Evolutionary conservation across 2,113 vertebrate genomes (phyloP).

Genomic region (Collichthys lucidus): DNA sequence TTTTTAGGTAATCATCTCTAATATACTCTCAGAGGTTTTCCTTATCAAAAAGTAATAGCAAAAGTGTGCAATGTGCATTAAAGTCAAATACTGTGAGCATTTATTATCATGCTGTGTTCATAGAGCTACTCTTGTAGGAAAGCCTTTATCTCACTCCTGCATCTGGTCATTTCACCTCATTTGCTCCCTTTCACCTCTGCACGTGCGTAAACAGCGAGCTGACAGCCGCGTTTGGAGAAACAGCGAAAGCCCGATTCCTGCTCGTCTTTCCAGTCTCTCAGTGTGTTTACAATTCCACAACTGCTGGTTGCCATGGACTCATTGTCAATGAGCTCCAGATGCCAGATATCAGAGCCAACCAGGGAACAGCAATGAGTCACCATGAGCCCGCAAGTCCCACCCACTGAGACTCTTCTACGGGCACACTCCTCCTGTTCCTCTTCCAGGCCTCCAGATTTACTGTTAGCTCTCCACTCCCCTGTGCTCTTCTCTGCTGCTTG

Average conservation of each 20-base stretch:
- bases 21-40: too few relatives aligned
- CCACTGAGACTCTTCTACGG: constrained; percentile 61
- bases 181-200: constrained; percentile 24
- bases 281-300: constrained; percentile 82
- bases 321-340: constrained; percentile 78
- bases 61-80: too few relatives aligned
- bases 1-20: too few relatives aligned
- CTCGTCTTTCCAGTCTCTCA: constrained; percentile 58
- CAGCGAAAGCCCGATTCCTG: constrained; percentile 51
- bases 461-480: constrained; percentile 60
- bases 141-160: neutral
- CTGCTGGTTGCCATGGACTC: constrained; percentile 72
- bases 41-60: too few relatives aligned
- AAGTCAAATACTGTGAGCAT: too few relatives aligned
- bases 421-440: constrained; percentile 65
- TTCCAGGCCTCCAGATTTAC: constrained; percentile 57
- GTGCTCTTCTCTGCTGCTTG: constrained; percentile 16
- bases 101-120: too few relatives aligned
- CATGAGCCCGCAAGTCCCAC: constrained; percentile 60
- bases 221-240: constrained; percentile 28
- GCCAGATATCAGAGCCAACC: constrained; percentile 68
- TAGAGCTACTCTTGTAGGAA: too few relatives aligned
- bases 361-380: constrained; percentile 72
- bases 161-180: constrained; percentile 3
- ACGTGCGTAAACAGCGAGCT: neutral